These are phyloP conservation scores for Hyaena hyaena DNA, from an alignment of 2,113 vertebrate genomes.

Conservation along the genomic window DNA sequence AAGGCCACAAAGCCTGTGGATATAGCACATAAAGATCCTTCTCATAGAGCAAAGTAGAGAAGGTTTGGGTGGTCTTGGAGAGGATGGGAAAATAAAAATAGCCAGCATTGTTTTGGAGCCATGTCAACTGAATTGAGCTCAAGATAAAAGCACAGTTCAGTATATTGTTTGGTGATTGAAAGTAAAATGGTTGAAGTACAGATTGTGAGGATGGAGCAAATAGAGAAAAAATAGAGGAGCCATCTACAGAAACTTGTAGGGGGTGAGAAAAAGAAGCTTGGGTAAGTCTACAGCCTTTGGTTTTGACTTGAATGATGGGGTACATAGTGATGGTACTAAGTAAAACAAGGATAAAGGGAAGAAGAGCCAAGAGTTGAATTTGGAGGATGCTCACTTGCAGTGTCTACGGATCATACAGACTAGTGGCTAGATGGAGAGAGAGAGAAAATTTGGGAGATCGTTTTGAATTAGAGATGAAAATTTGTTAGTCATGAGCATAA, in stretches of 20 bases:
- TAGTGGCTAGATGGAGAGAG: not conserved
- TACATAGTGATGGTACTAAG: not conserved
- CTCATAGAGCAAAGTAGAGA: not conserved
- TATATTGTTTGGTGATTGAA: not conserved
- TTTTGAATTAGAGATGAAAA: slow-evolving; percentile 6
- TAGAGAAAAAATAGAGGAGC: not conserved
- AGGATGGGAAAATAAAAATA: not conserved
- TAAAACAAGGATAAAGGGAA: not conserved
- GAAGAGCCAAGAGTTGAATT: not conserved
- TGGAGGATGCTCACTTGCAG: not conserved
- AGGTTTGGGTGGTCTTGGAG: not conserved
- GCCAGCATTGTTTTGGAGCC: not conserved
- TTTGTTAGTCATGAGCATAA: not conserved
- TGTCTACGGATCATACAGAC: not conserved
- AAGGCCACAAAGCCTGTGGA: not conserved
- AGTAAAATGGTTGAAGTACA: not conserved
- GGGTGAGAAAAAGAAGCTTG: not conserved
- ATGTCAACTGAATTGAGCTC: not conserved
- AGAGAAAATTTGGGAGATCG: not conserved
- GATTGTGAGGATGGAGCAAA: not conserved
- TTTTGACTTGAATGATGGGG: not conserved
- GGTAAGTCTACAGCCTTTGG: not conserved
- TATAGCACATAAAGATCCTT: not conserved
- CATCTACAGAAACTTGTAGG: not conserved
- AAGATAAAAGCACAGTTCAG: not conserved